Conservation (phyloP, 1,140 invertebrate species). For the Rhopalosiphum maidis region DNA sequence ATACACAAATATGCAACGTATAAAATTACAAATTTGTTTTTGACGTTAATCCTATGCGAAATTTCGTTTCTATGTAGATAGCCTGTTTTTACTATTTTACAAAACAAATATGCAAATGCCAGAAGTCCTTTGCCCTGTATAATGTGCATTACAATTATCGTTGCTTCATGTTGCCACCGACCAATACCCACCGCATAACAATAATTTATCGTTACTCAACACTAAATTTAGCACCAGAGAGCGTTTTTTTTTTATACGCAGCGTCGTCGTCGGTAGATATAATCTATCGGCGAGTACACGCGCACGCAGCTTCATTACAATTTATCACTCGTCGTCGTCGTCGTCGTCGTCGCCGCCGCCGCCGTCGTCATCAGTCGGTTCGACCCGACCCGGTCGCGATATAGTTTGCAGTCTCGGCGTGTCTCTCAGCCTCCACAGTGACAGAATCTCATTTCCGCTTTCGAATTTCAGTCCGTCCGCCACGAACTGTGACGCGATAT, state of each 20-base stretch:
- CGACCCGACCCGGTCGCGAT: background rate
- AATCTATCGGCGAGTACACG: background rate
- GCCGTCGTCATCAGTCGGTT: background rate
- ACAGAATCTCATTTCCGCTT: background rate
- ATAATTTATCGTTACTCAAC: background rate
- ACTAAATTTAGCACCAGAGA: background rate
- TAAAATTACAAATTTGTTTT: too few species aligned
- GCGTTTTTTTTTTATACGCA: background rate
- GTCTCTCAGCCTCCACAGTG: background rate
- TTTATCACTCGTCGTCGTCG: slow-evolving; percentile 6
- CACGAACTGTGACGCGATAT: background rate
- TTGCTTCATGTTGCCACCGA: background rate
- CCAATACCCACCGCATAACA: background rate
- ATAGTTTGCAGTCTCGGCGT: background rate
- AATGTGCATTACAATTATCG: background rate
- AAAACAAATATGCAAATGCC: too few species aligned
- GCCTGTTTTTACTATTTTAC: too few species aligned
- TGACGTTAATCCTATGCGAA: too few species aligned
- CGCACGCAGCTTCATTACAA: background rate
- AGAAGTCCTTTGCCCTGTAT: background rate
- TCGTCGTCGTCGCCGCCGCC: too few species aligned
- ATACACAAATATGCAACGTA: too few species aligned
- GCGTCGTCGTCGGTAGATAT: background rate
- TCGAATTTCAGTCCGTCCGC: background rate
- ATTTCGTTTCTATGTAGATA: too few species aligned